Evolutionary conservation across 2,888 invertebrate genomes (phyloP).

Genomic region (Julus scandinavius): DNA sequence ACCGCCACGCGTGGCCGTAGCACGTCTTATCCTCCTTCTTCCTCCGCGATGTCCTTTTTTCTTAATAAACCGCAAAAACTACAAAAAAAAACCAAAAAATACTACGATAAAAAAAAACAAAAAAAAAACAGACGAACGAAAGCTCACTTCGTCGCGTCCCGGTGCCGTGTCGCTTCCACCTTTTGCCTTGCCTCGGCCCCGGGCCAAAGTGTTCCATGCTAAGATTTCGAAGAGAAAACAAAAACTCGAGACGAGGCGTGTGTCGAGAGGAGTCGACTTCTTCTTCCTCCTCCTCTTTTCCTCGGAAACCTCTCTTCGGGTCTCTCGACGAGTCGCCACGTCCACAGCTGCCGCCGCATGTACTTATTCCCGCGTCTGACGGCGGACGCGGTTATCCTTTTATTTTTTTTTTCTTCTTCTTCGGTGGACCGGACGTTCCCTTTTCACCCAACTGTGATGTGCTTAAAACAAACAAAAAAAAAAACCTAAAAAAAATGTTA

Average conservation of each 20-base stretch:
- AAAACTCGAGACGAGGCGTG: neutral
- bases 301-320: neutral
- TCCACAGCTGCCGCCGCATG: neutral
- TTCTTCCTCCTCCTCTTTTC: no score
- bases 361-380: neutral
- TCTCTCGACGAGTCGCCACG: neutral
- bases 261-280: no score
- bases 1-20: neutral
- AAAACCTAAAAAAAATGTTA: no score
- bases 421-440: neutral
- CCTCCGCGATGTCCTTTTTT: neutral
- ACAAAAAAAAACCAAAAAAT: neutral
- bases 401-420: no score
- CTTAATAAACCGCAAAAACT: neutral
- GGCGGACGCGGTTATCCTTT: neutral
- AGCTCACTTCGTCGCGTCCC: slow-evolving; percentile 40
- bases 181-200: slow-evolving; percentile 22
- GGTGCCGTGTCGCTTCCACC: slow-evolving; percentile 54
- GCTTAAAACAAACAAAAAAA: slow-evolving; percentile 35
- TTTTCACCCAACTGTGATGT: slow-evolving; percentile 50
- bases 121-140: slow-evolving; percentile 19
- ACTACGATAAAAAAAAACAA: neutral
- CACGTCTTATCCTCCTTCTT: slow-evolving; percentile 26
- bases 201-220: slow-evolving; percentile 51
- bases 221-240: neutral